Percentiles rank a stretch among this genome's conserved stretches.
phyloP scores from a whole-genome alignment of 2,113 vertebrate genomes.

The Vimba vimba region DNA sequence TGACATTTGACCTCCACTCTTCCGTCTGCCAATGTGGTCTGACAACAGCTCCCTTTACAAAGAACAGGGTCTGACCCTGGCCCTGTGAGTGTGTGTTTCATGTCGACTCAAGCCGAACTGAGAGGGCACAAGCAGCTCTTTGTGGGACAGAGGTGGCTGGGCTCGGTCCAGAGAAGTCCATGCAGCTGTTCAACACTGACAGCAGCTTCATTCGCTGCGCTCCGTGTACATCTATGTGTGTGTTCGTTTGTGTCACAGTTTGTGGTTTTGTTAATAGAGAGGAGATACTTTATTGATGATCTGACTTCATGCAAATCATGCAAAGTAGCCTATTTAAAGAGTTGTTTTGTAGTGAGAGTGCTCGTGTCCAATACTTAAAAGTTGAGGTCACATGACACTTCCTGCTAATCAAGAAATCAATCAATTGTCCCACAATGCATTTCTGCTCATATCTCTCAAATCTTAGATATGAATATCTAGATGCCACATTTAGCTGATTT shows the following conservation, averaged over 20 bases:
- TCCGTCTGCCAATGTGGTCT: slow-evolving; percentile 31
- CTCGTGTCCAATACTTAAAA: not conserved
- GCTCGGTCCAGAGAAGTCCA: slow-evolving; percentile 70
- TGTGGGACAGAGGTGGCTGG: slow-evolving; percentile 77
- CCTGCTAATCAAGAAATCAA: not conserved
- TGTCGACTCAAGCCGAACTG: slow-evolving; percentile 66
- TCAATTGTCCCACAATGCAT: not conserved
- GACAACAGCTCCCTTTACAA: slow-evolving; percentile 38
- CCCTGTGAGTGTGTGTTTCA: slow-evolving; percentile 68
- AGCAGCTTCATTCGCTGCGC: slow-evolving; percentile 26
- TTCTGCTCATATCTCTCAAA: too few species aligned
- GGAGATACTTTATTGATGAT: not conserved
- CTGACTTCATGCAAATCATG: not conserved
- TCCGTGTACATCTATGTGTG: slow-evolving; percentile 33
- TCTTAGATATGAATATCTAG: too few species aligned
- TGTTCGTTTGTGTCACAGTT: slow-evolving; percentile 11
- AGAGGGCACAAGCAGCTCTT: slow-evolving; percentile 76
- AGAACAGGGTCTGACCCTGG: slow-evolving; percentile 45
- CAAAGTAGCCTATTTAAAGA: not conserved
- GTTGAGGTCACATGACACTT: not conserved
- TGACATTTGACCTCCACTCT: slow-evolving; percentile 36
- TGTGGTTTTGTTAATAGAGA: slow-evolving; percentile 2
- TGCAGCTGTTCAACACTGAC: slow-evolving; percentile 80
- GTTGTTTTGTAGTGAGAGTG: not conserved
- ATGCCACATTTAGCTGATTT: too few species aligned